Evolutionary conservation across 2,888 invertebrate species (phyloP), one percentile per base, ranked within the genome.

Genomic region (Aleiodes alternator): DNA sequence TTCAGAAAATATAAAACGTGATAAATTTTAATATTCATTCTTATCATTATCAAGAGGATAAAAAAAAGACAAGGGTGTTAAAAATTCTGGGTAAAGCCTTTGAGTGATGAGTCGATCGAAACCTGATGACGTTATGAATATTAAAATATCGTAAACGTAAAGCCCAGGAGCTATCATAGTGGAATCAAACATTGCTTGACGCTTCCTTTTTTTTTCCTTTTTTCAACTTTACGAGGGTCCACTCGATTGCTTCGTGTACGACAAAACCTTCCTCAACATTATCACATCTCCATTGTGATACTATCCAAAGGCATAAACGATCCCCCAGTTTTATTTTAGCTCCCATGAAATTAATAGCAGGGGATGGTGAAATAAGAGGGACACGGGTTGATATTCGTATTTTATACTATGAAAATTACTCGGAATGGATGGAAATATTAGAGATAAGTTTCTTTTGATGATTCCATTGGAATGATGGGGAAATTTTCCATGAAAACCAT

Each of bases 91-190:
- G 55, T 75, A 59, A 75, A 76, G 73, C 69, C 75, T 72, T 55
- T 16, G 71, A 75, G 75, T 78, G 76, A 72, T 61, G 74, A 69
- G 50, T 61, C 71, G 78, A 77, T 76, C 72, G 53, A 31, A n/a
- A 14, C 6, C 53, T 34, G 43, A 64, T 16, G 43, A 64, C 48
- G 69, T 74, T 73, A 75, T 78, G 78, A 76, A 78, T 78, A 78
- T 79, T 79, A 75, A 79, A 75, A 75, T 64, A 61, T 73, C 73
- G 73, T 76, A 76, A 75, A 69, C 48, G 43, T 3, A 6, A 9
- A 43, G 43, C 43, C 50, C 56, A 70, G 38, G 43, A 70, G 53
- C 69, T 57, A 66, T 69, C 66, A 48, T 48, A 14, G 64, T 14
- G 48, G 38, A 61, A 61, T 16, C 38, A 38, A 61, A 14, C 61